Evolutionary conservation across 2,797 vertebrate genomes (phyloP), one percentile per base, ranked within the genome.

Genomic region (Mionectes olivaceus): DNA sequence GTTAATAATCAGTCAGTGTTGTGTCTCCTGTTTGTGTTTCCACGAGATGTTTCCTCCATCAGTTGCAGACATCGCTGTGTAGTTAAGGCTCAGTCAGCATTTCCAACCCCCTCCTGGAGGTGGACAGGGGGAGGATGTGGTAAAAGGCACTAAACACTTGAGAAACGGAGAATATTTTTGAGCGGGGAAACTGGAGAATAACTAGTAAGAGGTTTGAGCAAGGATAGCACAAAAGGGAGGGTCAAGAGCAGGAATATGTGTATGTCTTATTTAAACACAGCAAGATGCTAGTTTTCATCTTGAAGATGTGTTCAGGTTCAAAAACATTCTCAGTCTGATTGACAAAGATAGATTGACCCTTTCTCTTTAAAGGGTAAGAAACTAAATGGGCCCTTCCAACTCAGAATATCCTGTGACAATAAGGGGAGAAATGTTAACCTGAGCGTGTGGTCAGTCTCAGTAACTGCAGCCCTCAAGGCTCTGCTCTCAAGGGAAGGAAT

Each of bases 11-110:
- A 92, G 65, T 39, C 41, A 84, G 65, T 43, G 22, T 57, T 77
- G 28, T 18, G 43, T 83, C 91, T 93, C 53, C 76, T 75, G 10
- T 83, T 81, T 79, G 68, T 89, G 74, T 70, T 73, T 83, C 60
- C 73, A 5, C 85, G 88, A 96, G 46, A 76, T 69, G 56, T 92
- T 97, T 95, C 84, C 94, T 94, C 95, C 89, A 95, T 87, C 75
- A 59, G 65, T 80, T 95, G 57, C 52, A 91, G 73, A 87, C 92
- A 78, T 77, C 52, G 47, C 68, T 90, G 65, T 91, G 69, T 91
- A 85, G 82, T 87, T 95, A 69, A 47, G 84, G 43, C 55, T 94
- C 43, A 87, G 95, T 96, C 90, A 93, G 84, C 87, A 12, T 96
- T 97, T 97, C 92, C 90, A 96, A 53, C 37, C 69, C 47, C 61